phyloP scores from a whole-genome alignment of 2,113 vertebrate species.

The Lates calcarifer region DNA sequence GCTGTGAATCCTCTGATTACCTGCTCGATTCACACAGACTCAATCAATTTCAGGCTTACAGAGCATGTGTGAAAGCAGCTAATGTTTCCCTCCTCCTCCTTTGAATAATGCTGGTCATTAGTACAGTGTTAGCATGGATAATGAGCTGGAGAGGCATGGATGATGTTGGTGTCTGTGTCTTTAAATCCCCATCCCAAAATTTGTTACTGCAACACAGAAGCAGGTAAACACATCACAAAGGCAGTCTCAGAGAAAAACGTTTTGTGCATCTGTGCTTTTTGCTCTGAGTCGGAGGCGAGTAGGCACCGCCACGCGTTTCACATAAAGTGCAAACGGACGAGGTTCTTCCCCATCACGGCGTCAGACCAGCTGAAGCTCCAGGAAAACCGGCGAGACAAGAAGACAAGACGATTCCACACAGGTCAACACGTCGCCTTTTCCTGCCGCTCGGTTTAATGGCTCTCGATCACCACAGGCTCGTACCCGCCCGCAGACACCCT shows the following conservation, averaged over 20 bases:
- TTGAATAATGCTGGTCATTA: not conserved
- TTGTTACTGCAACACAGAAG: constrained; percentile 5
- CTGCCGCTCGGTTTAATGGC: constrained; percentile 84
- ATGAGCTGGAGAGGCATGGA: not conserved
- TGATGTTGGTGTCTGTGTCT: not conserved
- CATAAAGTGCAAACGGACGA: constrained; percentile 78
- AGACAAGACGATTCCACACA: not conserved
- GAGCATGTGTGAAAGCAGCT: too few relatives aligned
- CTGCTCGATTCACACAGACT: too few relatives aligned
- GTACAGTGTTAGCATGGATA: not conserved
- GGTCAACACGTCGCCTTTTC: not conserved
- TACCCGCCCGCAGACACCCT: constrained; percentile 95
- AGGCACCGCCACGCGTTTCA: constrained; percentile 30
- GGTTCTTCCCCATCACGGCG: constrained; percentile 50
- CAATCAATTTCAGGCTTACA: too few relatives aligned
- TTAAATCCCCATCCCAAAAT: not conserved
- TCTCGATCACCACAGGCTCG: constrained; percentile 97
- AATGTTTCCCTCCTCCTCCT: not conserved
- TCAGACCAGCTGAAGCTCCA: constrained; percentile 77
- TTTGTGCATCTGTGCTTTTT: not conserved
- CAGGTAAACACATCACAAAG: constrained; percentile 1
- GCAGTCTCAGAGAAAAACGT: not conserved
- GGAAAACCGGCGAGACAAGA: not conserved
- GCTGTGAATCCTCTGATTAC: too few relatives aligned
- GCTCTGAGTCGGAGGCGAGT: not conserved